Base-by-base conservation (phyloP, 2,888 invertebrate species). In the Chydorus sphaericus region DNA sequence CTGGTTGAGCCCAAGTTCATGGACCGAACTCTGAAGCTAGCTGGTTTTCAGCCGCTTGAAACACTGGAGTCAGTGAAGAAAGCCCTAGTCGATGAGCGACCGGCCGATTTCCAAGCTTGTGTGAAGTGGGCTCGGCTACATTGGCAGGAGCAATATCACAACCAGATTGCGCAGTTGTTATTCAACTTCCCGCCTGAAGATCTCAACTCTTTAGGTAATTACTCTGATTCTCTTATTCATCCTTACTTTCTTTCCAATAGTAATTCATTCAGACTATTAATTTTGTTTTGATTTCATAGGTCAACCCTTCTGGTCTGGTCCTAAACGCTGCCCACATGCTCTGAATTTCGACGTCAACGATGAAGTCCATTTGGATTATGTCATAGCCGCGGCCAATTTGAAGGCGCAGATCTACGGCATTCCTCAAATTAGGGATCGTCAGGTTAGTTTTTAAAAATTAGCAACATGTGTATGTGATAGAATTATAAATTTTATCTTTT, bases 181-280 rank as follows among this genome's bases (percentile, higher is more conserved):
- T 96, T 84, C 73, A 98, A 96, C 73, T 98, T 98, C 74, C 98
- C 98, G 7, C 82, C 89, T 0, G 87, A 94, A 71, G 89, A 90
- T 69, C 71, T 84, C 59, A 87, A 88, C 37, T 81, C 85, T 18
- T 85, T 81, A 66, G 90, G 90, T 1, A 29, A 50, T 29, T 44
- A n/a, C n/a, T n/a, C n/a, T n/a, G n/a, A n/a, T n/a, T n/a, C n/a
- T n/a, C n/a, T n/a, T n/a, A n/a, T n/a, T n/a, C n/a, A n/a, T n/a
- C n/a, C n/a, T n/a, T n/a, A n/a, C n/a, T n/a, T n/a, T n/a, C n/a
- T n/a, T n/a, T n/a, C n/a, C n/a, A n/a, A n/a, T n/a, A n/a, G n/a
- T n/a, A n/a, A n/a, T n/a, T n/a, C 3, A 44, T 1, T 38, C 28
- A 37, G 38, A 29, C 50, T 18, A 26, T 36, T 57, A n/a, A n/a